A percentile compares a stretch with the other conserved stretches of the same genome.
Conservation (phyloP, 1,140 invertebrate genomes). For the Danaus plexippus region DNA sequence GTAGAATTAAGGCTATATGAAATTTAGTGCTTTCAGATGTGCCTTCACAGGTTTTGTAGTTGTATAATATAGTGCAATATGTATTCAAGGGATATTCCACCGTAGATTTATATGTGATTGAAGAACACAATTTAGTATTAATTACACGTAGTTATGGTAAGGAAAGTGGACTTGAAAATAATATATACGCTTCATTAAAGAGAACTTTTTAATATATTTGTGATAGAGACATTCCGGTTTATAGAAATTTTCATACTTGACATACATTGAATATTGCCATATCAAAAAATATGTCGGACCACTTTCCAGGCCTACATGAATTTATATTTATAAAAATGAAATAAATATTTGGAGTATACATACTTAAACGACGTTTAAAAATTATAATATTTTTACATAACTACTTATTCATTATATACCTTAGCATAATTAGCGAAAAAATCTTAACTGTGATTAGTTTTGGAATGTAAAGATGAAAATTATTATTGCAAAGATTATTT, state of each 20-base stretch:
- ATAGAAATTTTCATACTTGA: too few relatives aligned
- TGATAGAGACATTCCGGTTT: too few relatives aligned
- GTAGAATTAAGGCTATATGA: constrained; percentile 20
- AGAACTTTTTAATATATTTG: too few relatives aligned
- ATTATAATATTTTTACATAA: too few relatives aligned
- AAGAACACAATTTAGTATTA: constrained; percentile 27
- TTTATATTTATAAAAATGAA: too few relatives aligned
- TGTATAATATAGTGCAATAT: constrained; percentile 46
- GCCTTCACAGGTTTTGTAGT: constrained; percentile 42
- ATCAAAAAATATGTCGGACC: too few relatives aligned
- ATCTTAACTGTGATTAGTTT: constrained; percentile 28
- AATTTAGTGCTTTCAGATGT: constrained; percentile 48
- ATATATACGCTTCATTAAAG: too few relatives aligned
- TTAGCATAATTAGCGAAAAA: constrained; percentile 1
- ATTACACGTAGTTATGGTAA: constrained; percentile 5
- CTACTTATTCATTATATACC: too few relatives aligned
- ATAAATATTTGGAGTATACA: too few relatives aligned
- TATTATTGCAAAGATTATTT: constrained; percentile 25
- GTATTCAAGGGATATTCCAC: constrained; percentile 28
- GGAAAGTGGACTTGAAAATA: background rate
- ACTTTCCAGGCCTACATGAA: too few relatives aligned
- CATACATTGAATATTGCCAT: too few relatives aligned
- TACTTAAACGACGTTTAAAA: too few relatives aligned
- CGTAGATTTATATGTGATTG: constrained; percentile 21
- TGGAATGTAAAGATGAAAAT: constrained; percentile 21